These are phyloP conservation scores for Aplysina aerophoba DNA, from an alignment of 37 sponge, comb jelly and placozoan species.

Conservation along the genomic window DNA sequence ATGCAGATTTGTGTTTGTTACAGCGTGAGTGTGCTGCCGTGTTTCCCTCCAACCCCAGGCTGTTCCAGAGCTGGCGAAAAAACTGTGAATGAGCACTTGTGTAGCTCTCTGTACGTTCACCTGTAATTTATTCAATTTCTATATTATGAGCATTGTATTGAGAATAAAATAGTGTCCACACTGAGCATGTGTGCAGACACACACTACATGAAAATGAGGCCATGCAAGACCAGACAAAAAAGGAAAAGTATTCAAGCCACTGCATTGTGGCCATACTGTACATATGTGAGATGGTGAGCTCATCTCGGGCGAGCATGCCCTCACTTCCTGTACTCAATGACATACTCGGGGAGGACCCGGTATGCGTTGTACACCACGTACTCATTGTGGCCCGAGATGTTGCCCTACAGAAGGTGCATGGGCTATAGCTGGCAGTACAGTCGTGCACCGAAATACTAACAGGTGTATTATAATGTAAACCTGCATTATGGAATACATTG, in stretches of 20 bases:
- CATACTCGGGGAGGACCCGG: slow-evolving; percentile 74
- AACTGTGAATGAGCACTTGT: slow-evolving; percentile 43
- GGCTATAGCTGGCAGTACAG: neutral
- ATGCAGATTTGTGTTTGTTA: no score
- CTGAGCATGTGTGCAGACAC: no score
- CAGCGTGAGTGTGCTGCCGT: neutral
- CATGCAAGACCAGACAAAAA: no score
- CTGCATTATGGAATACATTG: no score
- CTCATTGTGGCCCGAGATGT: slow-evolving; percentile 62
- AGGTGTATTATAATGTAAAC: neutral
- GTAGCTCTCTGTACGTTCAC: no score
- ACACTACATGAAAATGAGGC: no score
- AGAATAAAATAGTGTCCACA: no score
- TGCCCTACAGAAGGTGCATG: slow-evolving; percentile 61
- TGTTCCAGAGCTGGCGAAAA: slow-evolving; percentile 87
- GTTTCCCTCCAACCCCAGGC: slow-evolving; percentile 48
- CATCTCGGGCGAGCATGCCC: neutral
- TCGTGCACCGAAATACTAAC: neutral
- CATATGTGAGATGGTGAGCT: no score
- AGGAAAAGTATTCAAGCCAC: no score
- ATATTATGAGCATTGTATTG: no score
- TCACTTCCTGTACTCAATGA: slow-evolving; percentile 59
- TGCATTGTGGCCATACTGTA: no score
- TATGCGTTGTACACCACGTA: slow-evolving; percentile 81
- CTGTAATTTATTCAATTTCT: no score